phyloP scores from a whole-genome alignment of 2,888 invertebrate genomes.

The Eilema sororculum region DNA sequence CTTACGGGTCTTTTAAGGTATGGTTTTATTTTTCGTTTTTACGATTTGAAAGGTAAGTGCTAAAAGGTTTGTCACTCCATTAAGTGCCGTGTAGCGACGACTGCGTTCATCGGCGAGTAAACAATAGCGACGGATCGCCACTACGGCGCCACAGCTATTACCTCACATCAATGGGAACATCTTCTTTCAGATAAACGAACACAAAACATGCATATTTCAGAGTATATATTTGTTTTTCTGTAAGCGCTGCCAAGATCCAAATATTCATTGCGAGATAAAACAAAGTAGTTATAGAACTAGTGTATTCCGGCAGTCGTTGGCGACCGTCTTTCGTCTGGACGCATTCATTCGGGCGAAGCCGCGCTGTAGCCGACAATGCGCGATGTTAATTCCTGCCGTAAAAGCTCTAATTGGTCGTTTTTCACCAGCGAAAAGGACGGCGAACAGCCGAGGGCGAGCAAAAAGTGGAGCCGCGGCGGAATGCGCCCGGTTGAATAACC shows the following conservation, averaged over 20 bases:
- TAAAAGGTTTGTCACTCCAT: slow-evolving; percentile 56
- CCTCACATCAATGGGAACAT: slow-evolving; percentile 64
- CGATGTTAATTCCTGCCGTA: slow-evolving; percentile 80
- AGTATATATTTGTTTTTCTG: slow-evolving; percentile 58
- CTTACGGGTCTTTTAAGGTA: neutral
- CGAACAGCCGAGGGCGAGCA: slow-evolving; percentile 69
- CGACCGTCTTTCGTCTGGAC: slow-evolving; percentile 7
- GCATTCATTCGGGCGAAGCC: slow-evolving; percentile 28
- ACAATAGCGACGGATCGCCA: slow-evolving; percentile 66
- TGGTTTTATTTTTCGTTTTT: slow-evolving; percentile 25
- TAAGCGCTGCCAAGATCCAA: slow-evolving; percentile 59
- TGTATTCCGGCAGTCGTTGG: slow-evolving; percentile 31
- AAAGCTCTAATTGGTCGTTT: slow-evolving; percentile 82
- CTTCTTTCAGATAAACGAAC: slow-evolving; percentile 67
- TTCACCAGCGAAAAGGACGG: slow-evolving; percentile 61
- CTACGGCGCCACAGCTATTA: slow-evolving; percentile 75
- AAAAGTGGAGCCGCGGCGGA: slow-evolving; percentile 84
- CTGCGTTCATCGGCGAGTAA: slow-evolving; percentile 51
- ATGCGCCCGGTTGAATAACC: slow-evolving; percentile 86
- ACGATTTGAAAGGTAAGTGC: slow-evolving; percentile 38
- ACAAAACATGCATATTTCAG: slow-evolving; percentile 64
- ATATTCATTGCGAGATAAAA: slow-evolving; percentile 55
- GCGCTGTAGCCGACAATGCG: slow-evolving; percentile 66
- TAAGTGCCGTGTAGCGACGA: slow-evolving; percentile 43
- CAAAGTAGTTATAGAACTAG: slow-evolving; percentile 28